Conservation (phyloP, 2,113 vertebrate genomes). For the Tyrannus savana region DNA sequence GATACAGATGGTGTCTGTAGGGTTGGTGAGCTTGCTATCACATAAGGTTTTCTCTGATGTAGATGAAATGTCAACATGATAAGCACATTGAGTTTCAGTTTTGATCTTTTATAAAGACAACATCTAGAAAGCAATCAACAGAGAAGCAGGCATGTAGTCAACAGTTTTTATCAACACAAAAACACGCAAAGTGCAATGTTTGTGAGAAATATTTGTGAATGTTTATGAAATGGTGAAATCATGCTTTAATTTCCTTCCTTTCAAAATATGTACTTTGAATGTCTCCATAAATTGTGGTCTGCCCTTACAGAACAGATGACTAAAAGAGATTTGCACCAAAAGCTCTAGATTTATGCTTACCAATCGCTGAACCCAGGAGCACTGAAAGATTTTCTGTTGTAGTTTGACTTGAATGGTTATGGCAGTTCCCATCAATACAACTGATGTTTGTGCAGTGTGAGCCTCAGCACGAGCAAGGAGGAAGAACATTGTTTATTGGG, state of each 20-base stretch:
- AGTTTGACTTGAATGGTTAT: slow-evolving; percentile 17
- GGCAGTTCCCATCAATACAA: slow-evolving; percentile 9
- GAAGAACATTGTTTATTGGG: neutral
- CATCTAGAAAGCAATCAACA: neutral
- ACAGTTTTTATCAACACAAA: neutral
- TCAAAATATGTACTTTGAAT: neutral
- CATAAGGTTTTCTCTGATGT: neutral
- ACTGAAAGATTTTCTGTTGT: neutral
- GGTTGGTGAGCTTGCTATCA: neutral
- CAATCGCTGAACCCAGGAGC: neutral
- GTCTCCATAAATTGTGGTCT: slow-evolving; percentile 12
- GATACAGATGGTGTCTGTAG: neutral
- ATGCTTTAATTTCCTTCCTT: neutral
- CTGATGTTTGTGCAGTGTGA: neutral
- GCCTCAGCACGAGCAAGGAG: neutral
- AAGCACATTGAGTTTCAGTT: neutral
- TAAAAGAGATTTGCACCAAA: slow-evolving; percentile 4
- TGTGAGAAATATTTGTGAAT: neutral
- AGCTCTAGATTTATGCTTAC: slow-evolving; percentile 5
- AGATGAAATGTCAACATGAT: neutral
- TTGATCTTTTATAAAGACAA: neutral
- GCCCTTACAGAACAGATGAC: neutral
- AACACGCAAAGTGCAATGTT: neutral
- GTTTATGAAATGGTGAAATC: neutral
- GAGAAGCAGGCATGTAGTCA: neutral